Conservation (phyloP, 2,888 invertebrate species). For the Callyntrura sp. region DNA sequence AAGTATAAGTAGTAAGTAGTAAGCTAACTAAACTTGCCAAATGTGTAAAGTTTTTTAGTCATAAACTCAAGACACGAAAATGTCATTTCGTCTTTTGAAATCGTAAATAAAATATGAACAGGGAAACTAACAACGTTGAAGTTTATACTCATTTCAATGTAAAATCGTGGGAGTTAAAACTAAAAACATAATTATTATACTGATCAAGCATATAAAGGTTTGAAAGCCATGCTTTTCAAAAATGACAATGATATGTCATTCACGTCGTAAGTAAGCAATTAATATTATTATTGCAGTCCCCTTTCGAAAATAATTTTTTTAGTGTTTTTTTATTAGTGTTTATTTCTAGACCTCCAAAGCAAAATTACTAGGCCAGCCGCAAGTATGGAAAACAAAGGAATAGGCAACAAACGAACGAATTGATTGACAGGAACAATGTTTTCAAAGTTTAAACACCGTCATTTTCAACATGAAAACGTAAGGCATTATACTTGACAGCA, state of each 20-base stretch:
- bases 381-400: background rate
- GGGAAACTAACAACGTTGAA: no score
- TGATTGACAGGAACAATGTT: background rate
- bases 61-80: no score
- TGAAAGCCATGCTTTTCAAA: constrained; percentile 1
- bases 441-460: background rate
- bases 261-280: background rate
- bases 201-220: background rate
- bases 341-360: background rate
- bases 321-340: background rate
- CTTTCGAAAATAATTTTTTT: background rate
- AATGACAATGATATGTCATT: background rate
- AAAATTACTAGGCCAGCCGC: background rate
- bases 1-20: no score
- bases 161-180: background rate
- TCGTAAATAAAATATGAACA: no score
- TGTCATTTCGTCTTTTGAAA: no score
- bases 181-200: background rate
- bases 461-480: background rate
- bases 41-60: no score
- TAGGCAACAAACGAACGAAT: background rate
- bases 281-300: background rate
- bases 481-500: background rate
- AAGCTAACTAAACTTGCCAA: no score
- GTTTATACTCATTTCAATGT: background rate